Evolutionary conservation across 1,140 invertebrate genomes (phyloP), one percentile per base, ranked within the genome.

Genomic region (Nymphalis io): DNA sequence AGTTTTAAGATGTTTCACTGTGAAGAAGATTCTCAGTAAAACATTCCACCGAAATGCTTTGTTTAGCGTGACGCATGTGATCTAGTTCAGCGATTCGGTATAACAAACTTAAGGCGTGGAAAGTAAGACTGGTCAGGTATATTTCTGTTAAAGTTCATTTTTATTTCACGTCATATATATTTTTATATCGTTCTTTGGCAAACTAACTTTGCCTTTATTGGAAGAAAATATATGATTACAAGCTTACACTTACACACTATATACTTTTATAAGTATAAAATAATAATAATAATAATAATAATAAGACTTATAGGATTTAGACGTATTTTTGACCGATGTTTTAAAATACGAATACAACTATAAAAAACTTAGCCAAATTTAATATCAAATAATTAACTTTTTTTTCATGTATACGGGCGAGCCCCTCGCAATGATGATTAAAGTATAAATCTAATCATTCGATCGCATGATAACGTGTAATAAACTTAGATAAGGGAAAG

Each of bases 381-480:
- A 13, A 42, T 2, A 42, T 18, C 16, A n/a, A 46, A n/a, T 46
- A 46, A 46, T 8, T n/a, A 12, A 42, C 27, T 42, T 15, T 51
- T 51, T 51, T 51, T 4, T 16, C 48, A 8, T 23, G 6, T 20
- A 48, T 18, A 1, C 21, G 23, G 51, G 20, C 51, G 51, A 55
- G 51, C 51, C 51, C 51, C 51, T 55, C 20, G 21, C 18, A 12
- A 48, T 27, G 51, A 27, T 55, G 60, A 62, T 62, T 48, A 57
- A 65, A 65, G 46, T 46, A 46, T 66, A 66, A 58, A 66, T 68
- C 39, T 57, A 51, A 68, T 57, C 48, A 62, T 48, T 60, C 23
- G 67, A 70, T 70, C 55, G 68, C 53, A 70, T 63, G 68, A 70
- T 63, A 63, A 63, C 53, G 57, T 58, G 39, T 33, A 38, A 53